Evolutionary conservation across 1,140 invertebrate genomes (phyloP).

Genomic region (Caerostris darwini): DNA sequence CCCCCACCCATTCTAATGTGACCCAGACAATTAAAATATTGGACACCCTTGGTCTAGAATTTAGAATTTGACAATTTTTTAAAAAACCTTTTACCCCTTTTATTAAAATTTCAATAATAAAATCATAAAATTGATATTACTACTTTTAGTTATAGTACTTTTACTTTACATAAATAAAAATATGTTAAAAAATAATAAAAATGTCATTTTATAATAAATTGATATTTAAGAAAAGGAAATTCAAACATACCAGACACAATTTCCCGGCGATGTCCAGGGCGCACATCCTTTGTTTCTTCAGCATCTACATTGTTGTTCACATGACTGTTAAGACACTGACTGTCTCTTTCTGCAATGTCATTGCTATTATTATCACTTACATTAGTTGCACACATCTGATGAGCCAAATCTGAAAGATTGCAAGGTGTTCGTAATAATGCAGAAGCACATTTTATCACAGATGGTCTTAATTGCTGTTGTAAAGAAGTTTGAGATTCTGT

Average conservation of each 20-base stretch:
- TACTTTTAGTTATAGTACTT: no score
- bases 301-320: slow-evolving; percentile 75
- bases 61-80: no score
- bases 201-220: no score
- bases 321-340: slow-evolving; percentile 38
- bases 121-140: no score
- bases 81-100: no score
- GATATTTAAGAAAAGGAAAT: background rate
- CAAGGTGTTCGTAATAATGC: slow-evolving; percentile 76
- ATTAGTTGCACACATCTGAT: slow-evolving; percentile 63
- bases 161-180: no score
- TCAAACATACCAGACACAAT: slow-evolving; percentile 76
- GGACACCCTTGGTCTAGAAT: no score
- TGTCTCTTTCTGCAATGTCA: slow-evolving; percentile 30
- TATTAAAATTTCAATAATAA: no score
- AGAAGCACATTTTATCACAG: slow-evolving; percentile 81
- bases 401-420: slow-evolving; percentile 59
- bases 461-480: slow-evolving; percentile 80
- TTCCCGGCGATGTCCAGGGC: slow-evolving; percentile 77
- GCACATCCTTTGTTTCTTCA: slow-evolving; percentile 41
- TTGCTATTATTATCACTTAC: slow-evolving; percentile 53
- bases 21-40: no score
- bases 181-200: no score
- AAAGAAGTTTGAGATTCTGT: background rate
- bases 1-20: no score